Evolutionary conservation across 2,797 vertebrate species (phyloP).

Genomic region (Xiphorhynchus erythropygius): DNA sequence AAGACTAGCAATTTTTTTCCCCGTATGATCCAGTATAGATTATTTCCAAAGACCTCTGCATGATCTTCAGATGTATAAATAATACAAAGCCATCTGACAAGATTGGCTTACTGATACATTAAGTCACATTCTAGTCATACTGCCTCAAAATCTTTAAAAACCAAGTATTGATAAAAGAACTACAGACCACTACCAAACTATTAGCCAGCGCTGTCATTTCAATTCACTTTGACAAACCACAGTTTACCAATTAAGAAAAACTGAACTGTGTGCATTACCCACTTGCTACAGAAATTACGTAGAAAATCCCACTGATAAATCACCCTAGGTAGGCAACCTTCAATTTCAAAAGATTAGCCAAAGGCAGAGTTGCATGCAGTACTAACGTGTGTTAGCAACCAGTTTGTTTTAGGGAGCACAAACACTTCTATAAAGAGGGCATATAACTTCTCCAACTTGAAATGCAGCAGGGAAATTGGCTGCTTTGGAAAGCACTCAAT

Average conservation of each 20-base stretch:
- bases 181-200: neutral
- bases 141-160: neutral
- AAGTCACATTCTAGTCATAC: neutral
- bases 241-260: neutral
- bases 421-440: neutral
- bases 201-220: neutral
- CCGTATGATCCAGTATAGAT: neutral
- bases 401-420: neutral
- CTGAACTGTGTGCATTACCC: neutral
- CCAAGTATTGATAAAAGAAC: neutral
- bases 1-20: neutral
- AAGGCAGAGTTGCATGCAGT: neutral
- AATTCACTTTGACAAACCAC: neutral
- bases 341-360: neutral
- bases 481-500: neutral
- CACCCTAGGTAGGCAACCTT: neutral
- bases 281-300: accelerated
- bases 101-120: neutral
- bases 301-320: neutral
- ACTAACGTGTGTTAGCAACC: neutral
- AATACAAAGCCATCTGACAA: neutral
- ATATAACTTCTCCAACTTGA: neutral
- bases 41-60: neutral
- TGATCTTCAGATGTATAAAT: neutral
- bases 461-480: neutral